A percentile compares a stretch with the other conserved stretches of the same genome.
phyloP scores from a whole-genome alignment of 2,797 vertebrate species.

The Galaxias olidus region DNA sequence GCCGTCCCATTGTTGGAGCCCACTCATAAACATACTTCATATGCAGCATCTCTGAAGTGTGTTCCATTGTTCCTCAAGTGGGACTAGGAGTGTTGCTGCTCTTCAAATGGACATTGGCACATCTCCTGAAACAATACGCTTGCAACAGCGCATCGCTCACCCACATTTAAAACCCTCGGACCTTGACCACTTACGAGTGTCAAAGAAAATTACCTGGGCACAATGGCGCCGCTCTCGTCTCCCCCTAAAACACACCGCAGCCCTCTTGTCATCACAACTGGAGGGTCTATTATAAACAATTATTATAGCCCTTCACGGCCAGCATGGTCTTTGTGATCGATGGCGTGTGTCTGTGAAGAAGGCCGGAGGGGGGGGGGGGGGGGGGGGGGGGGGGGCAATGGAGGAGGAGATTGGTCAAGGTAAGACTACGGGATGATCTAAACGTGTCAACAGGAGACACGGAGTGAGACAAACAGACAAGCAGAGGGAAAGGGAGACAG shows the following conservation, averaged over 20 bases:
- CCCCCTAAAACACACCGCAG: slow-evolving; percentile 82
- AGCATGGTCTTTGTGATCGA: slow-evolving; percentile 90
- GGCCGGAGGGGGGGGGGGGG: slow-evolving; percentile 67
- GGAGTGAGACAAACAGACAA: slow-evolving; percentile 6
- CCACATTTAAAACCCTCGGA: slow-evolving; percentile 85
- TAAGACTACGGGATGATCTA: slow-evolving; percentile 64
- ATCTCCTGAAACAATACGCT: slow-evolving; percentile 91
- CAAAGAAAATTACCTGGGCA: slow-evolving; percentile 88
- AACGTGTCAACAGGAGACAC: slow-evolving; percentile 21
- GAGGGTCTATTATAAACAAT: slow-evolving; percentile 94
- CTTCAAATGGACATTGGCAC: slow-evolving; percentile 89
- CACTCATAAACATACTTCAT: slow-evolving; percentile 75
- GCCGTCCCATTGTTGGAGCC: slow-evolving; percentile 56
- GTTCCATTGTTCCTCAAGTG: slow-evolving; percentile 96
- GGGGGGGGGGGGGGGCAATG: slow-evolving; percentile 73
- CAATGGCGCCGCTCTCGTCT: slow-evolving; percentile 84
- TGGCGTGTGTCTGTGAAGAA: slow-evolving; percentile 83
- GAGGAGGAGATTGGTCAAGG: slow-evolving; percentile 76
- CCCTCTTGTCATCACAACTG: slow-evolving; percentile 88
- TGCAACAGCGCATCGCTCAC: slow-evolving; percentile 84
- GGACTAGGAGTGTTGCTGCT: slow-evolving; percentile 88
- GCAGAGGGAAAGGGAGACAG: no score
- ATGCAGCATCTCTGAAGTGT: slow-evolving; percentile 87
- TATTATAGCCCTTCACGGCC: slow-evolving; percentile 86
- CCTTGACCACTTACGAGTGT: slow-evolving; percentile 88